phyloP scores from a whole-genome alignment of 2,113 vertebrate genomes.

The Oncorhynchus clarkii region DNA sequence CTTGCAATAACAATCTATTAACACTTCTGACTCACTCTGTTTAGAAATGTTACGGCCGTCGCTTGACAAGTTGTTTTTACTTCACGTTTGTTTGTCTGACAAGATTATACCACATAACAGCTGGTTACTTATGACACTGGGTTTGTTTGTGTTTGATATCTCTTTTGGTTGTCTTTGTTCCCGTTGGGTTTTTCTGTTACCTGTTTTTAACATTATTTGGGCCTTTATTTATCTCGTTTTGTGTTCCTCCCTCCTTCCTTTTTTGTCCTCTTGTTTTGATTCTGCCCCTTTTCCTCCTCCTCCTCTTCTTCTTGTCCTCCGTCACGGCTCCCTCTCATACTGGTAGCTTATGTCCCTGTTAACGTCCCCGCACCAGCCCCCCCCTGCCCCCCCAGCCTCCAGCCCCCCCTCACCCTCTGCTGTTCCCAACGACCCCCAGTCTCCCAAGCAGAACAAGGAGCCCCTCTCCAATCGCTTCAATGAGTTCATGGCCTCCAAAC shows the following conservation, averaged over 20 bases:
- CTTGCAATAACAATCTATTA: constrained; percentile 62
- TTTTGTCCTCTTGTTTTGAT: constrained; percentile 61
- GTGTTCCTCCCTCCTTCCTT: constrained; percentile 80
- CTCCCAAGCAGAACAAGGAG: constrained; percentile 99
- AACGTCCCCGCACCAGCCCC: constrained; percentile 96
- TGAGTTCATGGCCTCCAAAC: constrained; percentile 99
- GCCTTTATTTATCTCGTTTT: constrained; percentile 88
- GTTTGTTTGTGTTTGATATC: constrained; percentile 30
- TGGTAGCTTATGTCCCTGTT: constrained; percentile 99
- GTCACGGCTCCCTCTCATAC: constrained; percentile 74
- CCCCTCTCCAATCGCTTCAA: constrained; percentile 99
- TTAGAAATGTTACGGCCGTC: background rate
- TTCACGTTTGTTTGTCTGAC: background rate
- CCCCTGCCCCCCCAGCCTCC: constrained; percentile 92
- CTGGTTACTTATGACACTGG: constrained; percentile 35
- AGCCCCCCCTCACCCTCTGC: constrained; percentile 93
- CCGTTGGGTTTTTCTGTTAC: constrained; percentile 43
- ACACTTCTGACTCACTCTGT: constrained; percentile 13
- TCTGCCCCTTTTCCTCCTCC: constrained; percentile 50
- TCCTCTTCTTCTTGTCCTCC: constrained; percentile 35
- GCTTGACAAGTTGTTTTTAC: background rate
- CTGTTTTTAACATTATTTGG: constrained; percentile 77
- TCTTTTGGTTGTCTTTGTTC: constrained; percentile 35
- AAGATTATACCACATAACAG: constrained; percentile 29
- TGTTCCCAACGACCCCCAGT: constrained; percentile 99